Evolutionary conservation across 2,888 invertebrate species (phyloP), one percentile per base, ranked within the genome.

Genomic region (Phengaris alcon): DNA sequence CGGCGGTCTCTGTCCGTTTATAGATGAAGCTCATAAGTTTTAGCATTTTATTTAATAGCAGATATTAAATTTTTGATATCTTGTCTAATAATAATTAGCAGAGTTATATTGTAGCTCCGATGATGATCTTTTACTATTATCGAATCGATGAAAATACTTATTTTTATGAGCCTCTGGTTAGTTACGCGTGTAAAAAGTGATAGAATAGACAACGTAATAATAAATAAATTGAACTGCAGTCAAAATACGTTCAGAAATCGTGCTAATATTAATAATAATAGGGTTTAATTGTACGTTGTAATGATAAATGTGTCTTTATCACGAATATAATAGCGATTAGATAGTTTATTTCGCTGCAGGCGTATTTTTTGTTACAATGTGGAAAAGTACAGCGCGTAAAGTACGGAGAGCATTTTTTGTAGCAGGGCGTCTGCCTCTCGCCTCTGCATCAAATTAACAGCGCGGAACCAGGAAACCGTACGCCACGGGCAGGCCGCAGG

Each of bases 401-500:
- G 80, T 77, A 78, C 77, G 79, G 78, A 78, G 78, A 78, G 79
- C 77, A 76, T 79, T 86, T 87, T 88, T 87, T 81, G 82, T 80
- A 80, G 80, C 84, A 81, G 84, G 87, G 85, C 85, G 87, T 88
- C 88, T 86, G 88, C 87, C 85, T 87, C 84, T 81, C 85, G 84
- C 87, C 84, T 81, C 85, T 84, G 85, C 84, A 85, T 88, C 85
- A 88, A 88, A 88, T 88, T 87, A 89, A 89, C 90, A 84, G 85
- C 80, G 88, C 87, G 87, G 86, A 91, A 90, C 89, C 83, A 84
- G 84, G 83, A 82, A 82, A 80, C 79, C 79, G 80, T 79, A 81
- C 77, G 79, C 79, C 79, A 79, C 77, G 79, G 81, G 79, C 79
- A 80, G 64, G 64, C 35, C 35, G 79, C 79, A 80, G 64, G 64